Evolutionary conservation across 2,888 invertebrate species (phyloP), one percentile per base, ranked within the genome.

Genomic region (Ferrisia virgata): DNA sequence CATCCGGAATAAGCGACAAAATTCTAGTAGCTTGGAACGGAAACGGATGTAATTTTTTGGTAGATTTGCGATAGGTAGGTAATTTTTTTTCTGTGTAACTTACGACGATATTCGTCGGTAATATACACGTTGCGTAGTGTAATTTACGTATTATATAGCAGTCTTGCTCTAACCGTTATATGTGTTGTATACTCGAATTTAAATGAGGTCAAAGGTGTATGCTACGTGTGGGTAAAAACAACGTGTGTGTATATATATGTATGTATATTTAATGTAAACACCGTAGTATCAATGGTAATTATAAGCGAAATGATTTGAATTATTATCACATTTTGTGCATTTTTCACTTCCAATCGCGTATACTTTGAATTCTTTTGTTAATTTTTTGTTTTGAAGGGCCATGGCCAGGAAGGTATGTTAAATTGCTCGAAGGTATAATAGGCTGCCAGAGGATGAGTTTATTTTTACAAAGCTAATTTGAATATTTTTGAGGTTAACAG

Each of bases 121-220:
- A 6, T 53, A 53, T 53, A 22, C 22, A 22, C 53, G 53, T 53
- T 53, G 22, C 18, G 64, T 28, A 15, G 64, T 64, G 9, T 64
- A 13, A 64, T 64, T 28, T 25, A 64, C 13, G 28, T 28, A n/a
- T n/a, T n/a, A n/a, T n/a, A 64, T 28, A 28, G 64, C 64, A 64
- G 64, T 64, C 31, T 64, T 64, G 15, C 13, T 13, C 64, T 64
- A 58, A 64, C 64, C 64, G 64, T 64, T 64, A 64, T 64, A 64
- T 9, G n/a, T n/a, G n/a, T 36, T 36, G 53, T 53, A 22, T 53
- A 76, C 72, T 36, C 72, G 72, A 76, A 76, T 76, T 76, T 36
- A 76, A 76, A 76, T 22, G 72, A 76, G 72, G 72, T 76, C 72
- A 76, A 76, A 76, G 72, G 72, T 76, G 72, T 76, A 76, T 76